Evolutionary conservation across 2,888 invertebrate genomes (phyloP).

Genomic region (Malthinus flaveolus): DNA sequence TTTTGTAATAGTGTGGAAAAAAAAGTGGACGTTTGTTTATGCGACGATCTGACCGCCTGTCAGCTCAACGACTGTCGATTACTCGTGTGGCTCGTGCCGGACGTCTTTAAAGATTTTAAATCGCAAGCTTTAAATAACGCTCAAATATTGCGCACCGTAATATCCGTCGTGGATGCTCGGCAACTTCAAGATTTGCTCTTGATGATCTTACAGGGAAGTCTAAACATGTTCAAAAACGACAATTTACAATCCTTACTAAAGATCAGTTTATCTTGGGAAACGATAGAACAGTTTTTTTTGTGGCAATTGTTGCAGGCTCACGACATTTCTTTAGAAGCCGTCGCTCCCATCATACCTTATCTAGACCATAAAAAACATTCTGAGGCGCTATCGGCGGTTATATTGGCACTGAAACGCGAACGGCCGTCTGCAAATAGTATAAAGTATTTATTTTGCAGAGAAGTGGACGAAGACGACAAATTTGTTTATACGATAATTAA

Average conservation of each 20-base stretch:
- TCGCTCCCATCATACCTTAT: constrained; percentile 78
- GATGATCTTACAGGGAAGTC: constrained; percentile 85
- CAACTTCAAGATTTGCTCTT: constrained; percentile 91
- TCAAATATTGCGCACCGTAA: constrained; percentile 84
- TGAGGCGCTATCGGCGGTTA: constrained; percentile 88
- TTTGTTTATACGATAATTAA: constrained; percentile 91
- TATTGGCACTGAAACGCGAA: constrained; percentile 90
- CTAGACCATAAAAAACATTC: constrained; percentile 83
- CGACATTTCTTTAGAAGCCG: constrained; percentile 89
- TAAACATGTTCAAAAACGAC: constrained; percentile 81
- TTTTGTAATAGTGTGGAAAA: constrained; percentile 79
- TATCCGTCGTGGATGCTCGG: constrained; percentile 86
- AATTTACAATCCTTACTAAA: constrained; percentile 75
- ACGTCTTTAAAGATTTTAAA: constrained; percentile 89
- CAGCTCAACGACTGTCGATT: constrained; percentile 88
- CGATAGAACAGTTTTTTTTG: constrained; percentile 94
- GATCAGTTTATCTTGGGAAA: constrained; percentile 92
- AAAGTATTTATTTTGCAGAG: constrained; percentile 78
- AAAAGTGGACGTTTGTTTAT: constrained; percentile 72
- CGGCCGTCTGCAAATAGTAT: constrained; percentile 86
- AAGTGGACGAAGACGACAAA: constrained; percentile 69
- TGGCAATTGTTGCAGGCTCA: constrained; percentile 97
- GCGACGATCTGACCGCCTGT: constrained; percentile 83
- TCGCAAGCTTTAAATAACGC: constrained; percentile 85
- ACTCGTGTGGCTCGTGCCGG: constrained; percentile 90